Percentiles rank a stretch among this genome's conserved stretches.
Evolutionary conservation across 2,113 vertebrate genomes (phyloP).

Genomic region (Colistium nudipinnis): DNA sequence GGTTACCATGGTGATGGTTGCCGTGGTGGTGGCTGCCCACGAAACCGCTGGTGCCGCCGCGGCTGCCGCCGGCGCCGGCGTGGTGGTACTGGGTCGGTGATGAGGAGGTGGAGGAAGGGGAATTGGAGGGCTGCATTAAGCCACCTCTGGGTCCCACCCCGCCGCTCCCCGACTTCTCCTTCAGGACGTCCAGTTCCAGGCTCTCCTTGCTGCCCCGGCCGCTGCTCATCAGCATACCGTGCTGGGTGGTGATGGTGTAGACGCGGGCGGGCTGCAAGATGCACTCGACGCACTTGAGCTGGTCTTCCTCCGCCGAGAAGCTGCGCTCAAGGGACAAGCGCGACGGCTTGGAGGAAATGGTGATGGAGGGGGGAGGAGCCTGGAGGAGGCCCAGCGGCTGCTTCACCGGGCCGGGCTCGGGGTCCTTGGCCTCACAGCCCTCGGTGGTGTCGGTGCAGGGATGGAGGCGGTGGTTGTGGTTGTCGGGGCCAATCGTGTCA

Average conservation of each 20-base stretch:
- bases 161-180: constrained; percentile 78
- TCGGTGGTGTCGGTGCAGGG: constrained; percentile 38
- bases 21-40: constrained; percentile 57
- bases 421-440: constrained; percentile 47
- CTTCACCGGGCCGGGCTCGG: constrained; percentile 61
- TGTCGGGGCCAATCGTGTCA: constrained; percentile 63
- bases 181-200: constrained; percentile 92
- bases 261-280: constrained; percentile 86
- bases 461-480: constrained; percentile 74
- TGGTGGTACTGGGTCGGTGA: constrained; percentile 77
- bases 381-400: constrained; percentile 63
- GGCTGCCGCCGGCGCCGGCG: constrained; percentile 39
- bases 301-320: constrained; percentile 87
- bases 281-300: constrained; percentile 81
- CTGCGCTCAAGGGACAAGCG: constrained; percentile 84
- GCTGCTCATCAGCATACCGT: constrained; percentile 87
- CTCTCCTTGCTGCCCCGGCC: constrained; percentile 85
- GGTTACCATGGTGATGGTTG: constrained; percentile 71
- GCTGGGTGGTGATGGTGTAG: constrained; percentile 93
- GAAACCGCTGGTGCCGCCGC: constrained; percentile 48
- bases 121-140: constrained; percentile 72
- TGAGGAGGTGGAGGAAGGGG: constrained; percentile 71
- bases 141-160: constrained; percentile 64
- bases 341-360: constrained; percentile 76
- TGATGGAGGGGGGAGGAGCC: constrained; percentile 63